Evolutionary conservation across 2,113 vertebrate species (phyloP).

Genomic region (Zonotrichia leucophrys): DNA sequence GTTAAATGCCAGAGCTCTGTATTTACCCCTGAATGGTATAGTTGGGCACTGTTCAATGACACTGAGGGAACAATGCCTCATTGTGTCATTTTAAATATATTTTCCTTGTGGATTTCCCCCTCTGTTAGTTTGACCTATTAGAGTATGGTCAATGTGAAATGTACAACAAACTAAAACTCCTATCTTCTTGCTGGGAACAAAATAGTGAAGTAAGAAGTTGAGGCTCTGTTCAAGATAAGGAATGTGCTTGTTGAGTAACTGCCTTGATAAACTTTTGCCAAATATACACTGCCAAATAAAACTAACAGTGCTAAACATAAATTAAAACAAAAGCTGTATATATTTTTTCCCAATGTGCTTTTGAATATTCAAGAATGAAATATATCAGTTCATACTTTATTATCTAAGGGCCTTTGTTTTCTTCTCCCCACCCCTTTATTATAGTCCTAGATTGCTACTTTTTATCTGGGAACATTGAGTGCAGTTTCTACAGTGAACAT

Average conservation of each 20-base stretch:
- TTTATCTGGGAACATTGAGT: background rate
- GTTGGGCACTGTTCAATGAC: conserved; percentile 57
- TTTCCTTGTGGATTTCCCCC: background rate
- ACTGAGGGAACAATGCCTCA: conserved; percentile 32
- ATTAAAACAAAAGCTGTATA: background rate
- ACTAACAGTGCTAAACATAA: background rate
- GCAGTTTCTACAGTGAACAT: background rate
- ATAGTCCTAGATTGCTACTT: background rate
- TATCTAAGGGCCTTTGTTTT: background rate
- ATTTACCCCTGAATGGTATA: conserved; percentile 45
- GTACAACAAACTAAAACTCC: background rate
- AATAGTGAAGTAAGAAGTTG: conserved; percentile 21
- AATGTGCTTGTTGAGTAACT: conserved; percentile 10
- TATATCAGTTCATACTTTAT: background rate
- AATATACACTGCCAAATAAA: background rate
- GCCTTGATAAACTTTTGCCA: background rate
- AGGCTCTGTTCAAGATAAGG: conserved; percentile 23
- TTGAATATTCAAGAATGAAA: background rate
- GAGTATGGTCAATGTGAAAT: background rate
- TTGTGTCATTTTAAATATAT: conserved; percentile 10
- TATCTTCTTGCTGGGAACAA: conserved; percentile 43
- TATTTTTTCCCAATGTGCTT: background rate
- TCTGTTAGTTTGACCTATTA: conserved; percentile 7
- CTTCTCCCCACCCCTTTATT: background rate
- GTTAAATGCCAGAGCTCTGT: conserved; percentile 60